Evolutionary conservation across 1,140 invertebrate genomes (phyloP), one percentile per base, ranked within the genome.

Genomic region (Drosophila quadrilineata): DNA sequence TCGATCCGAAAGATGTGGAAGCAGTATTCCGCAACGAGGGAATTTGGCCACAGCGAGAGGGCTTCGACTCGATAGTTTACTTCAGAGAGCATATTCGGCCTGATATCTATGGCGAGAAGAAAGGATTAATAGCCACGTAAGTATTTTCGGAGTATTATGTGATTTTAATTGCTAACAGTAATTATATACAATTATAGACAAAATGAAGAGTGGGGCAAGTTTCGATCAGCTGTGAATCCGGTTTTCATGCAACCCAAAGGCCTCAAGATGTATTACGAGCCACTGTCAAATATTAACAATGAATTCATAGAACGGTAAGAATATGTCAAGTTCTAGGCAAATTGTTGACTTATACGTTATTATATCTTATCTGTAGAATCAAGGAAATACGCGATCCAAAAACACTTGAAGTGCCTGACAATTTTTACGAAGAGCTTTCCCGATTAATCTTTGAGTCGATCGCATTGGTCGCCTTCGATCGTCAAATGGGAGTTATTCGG

Each of bases 1-100:
- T 73, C 8, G 64, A 26, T 41, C 57, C 79, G 0, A 76, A 76
- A 14, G 80, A 87, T 2, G 82, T 88, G 10, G 79, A 86, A 16
- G 65, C 35, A 14, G 72, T 82, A 0, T 88, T 67, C 8, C 85
- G 85, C 12, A 80, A 73, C 2, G 85, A 88, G n/a, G 88, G 88
- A 0, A 19, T 71, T 6, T 89, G 89, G 89, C 88, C 88, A 8
- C 26, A 33, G 17, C 86, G 86, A 1, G 66, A 67, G 0, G 53
- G 62, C 2, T 16, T 88, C 17, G 73, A 86, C 1, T 75, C 80
- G 4, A n/a, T 86, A 3, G 3, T 58, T 5, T 74, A 88, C 12
- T 86, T 71, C 28, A 73, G 79, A 0, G 4, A 65, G 3, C 50
- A 82, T 3, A 28, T 73, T 0, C 9, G 76, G 1, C 68, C 68